phyloP scores from a whole-genome alignment of 2,797 vertebrate species.

The Hydrolagus colliei region DNA sequence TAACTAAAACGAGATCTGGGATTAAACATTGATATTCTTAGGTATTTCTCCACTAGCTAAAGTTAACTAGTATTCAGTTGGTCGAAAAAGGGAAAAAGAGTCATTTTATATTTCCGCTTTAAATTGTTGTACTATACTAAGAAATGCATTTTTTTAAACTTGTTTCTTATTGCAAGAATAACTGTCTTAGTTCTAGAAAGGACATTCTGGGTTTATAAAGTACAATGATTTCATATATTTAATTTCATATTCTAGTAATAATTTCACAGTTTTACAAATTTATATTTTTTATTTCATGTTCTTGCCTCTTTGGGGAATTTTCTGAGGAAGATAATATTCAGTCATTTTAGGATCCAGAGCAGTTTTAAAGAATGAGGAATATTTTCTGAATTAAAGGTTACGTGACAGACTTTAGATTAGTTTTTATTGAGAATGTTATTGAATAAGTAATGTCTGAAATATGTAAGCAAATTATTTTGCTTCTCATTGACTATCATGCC shows the following conservation, averaged over 20 bases:
- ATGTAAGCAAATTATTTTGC: too few species aligned
- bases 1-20: conserved; percentile 22
- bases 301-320: neutral
- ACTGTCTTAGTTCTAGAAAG: neutral
- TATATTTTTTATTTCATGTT: neutral
- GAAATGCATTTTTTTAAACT: neutral
- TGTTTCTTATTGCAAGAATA: neutral
- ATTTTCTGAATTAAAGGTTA: neutral
- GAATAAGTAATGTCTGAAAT: neutral
- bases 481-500: too few species aligned
- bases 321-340: neutral
- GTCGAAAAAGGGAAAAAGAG: neutral
- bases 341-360: neutral
- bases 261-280: too few species aligned
- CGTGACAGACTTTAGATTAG: neutral
- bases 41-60: neutral
- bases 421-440: neutral
- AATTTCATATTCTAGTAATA: neutral
- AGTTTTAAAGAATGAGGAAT: neutral
- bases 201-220: neutral
- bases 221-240: neutral
- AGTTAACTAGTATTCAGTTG: neutral
- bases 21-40: conserved; percentile 9
- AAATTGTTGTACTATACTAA: neutral
- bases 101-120: neutral